Evolutionary conservation across 2,888 invertebrate species (phyloP), one percentile per base, ranked within the genome.

Genomic region (Eupithecia centaureata): DNA sequence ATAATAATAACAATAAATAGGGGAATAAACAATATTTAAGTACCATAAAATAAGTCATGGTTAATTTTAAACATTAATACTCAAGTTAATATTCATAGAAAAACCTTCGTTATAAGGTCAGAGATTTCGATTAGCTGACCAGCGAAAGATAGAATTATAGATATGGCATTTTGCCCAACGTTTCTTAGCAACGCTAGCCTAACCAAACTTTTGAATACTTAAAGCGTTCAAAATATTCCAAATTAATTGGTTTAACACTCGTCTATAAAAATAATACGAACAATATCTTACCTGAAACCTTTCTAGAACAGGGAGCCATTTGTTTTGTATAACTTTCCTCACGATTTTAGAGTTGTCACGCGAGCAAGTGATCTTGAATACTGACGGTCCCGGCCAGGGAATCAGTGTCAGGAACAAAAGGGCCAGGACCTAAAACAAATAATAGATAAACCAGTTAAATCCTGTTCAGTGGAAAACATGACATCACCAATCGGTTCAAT

Each of bases 271-370:
- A 7, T 0, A 7, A 7, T 10, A 42, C 10, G 8, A 35, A 62
- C 12, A 5, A 10, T 33, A 22, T 58, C 76, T 84, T 79, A 92
- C 93, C 90, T 97, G 96, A 94, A 97, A 97, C 88, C 97, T 96
- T 84, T 97, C 97, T 90, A 98, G 93, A 71, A 98, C 96, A 65
- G 98, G 98, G 76, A 96, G 95, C 97, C 98, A 97, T 95, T 97
- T 97, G 95, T 96, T 97, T 90, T 97, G 96, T 81, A 98, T 96
- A 74, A 97, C 96, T 91, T 97, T 97, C 83, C 97, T 95, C 74
- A 98, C 97, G 79, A 97, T 95, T 84, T 97, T 95, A 77, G 97
- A 97, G 94, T 96, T 97, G 95, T 97, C 97, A 95, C 97, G 95
- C 80, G 97, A 97, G 86, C 97, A 97, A 78, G 97, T 96, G 82